Evolutionary conservation across 2,113 vertebrate species (phyloP).

Genomic region (Myodes glareolus): DNA sequence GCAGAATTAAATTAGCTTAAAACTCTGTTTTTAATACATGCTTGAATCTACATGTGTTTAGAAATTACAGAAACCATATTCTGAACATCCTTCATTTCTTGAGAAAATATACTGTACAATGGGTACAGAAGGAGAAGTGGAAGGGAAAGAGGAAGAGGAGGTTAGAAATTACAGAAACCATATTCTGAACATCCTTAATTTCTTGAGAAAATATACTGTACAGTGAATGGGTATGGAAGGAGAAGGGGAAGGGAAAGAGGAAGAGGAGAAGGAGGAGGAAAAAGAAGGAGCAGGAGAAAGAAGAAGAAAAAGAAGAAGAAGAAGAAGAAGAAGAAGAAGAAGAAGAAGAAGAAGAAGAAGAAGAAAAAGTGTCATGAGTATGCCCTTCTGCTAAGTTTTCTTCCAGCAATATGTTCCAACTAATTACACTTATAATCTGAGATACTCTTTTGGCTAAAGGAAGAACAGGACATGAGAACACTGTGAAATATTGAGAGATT

Average conservation of each 20-base stretch:
- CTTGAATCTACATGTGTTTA: neutral
- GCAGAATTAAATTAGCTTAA: neutral
- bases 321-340: neutral
- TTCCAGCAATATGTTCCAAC: neutral
- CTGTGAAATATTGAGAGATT: neutral
- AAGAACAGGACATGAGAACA: neutral
- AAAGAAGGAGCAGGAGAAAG: too few relatives aligned
- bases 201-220: neutral
- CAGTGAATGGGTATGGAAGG: conserved; percentile 35
- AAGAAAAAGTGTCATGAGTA: neutral
- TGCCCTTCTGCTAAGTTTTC: neutral
- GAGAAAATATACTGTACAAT: neutral
- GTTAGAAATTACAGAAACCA: conserved; percentile 26
- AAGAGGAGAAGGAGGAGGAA: neutral
- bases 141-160: neutral
- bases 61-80: neutral
- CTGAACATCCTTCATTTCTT: neutral
- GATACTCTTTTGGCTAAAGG: neutral
- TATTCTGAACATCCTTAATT: neutral
- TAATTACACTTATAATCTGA: neutral
- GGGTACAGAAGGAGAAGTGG: conserved; percentile 13
- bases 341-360: neutral
- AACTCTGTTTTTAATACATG: neutral
- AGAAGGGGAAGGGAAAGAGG: neutral
- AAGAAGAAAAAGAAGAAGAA: neutral